Evolutionary conservation across 2,888 invertebrate genomes (phyloP), one percentile per base, ranked within the genome.

Genomic region (Mesorhabditis spiculigera): DNA sequence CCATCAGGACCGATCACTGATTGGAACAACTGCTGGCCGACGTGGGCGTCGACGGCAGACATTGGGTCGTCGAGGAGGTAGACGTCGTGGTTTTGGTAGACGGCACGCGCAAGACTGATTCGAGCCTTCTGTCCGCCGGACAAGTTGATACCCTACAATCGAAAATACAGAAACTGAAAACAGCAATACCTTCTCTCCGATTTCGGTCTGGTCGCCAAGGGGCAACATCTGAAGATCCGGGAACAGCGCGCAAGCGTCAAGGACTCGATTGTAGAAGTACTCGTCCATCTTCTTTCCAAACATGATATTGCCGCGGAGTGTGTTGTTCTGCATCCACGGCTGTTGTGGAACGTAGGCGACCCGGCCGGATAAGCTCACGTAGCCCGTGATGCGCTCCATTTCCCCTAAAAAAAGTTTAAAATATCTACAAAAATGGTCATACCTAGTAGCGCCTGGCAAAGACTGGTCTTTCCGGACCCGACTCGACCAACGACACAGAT

Each of bases 311-410:
- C 95, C 92, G 82, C 91, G 91, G 45, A 98, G 88, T 0, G 95
- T 94, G 5, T 93, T 92, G 88, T 97, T 97, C 87, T 97, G 97
- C 73, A 97, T 97, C 97, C 97, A 98, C 1, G 97, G 95, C 88
- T 94, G 94, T 85, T 95, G 95, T 0, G 95, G 91, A 4, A 95
- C 94, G 87, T 94, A 95, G 0, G 94, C 94, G 10, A 90, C 86
- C 4, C 88, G 86, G 42, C 91, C 90, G 16, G 75, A 71, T 62
- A 81, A 74, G 8, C 78, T 76, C 13, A 85, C 73, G n/a, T 70
- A 71, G 44, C 85, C 85, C 6, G 73, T 66, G 0, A 80, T 65
- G 44, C 77, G 76, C 61, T 82, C 82, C 85, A 85, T 94, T 89
- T 96, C 95, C 13, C 82, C 82, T 82, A 65, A n/a, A 80, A 75